phyloP scores from a whole-genome alignment of 2,888 invertebrate species.

The Nymphalis c-album region DNA sequence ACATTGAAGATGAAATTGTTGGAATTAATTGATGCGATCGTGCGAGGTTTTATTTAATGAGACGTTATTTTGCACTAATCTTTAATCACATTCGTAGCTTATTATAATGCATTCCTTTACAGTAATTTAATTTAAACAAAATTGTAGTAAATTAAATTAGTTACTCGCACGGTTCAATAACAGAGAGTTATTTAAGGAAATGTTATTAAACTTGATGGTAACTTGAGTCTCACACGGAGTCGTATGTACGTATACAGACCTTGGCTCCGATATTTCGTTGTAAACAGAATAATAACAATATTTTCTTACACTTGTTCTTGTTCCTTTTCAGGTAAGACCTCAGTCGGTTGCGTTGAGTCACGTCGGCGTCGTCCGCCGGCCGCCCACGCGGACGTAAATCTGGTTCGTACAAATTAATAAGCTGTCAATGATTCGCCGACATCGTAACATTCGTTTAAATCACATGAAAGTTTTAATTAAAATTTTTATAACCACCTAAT shows the following conservation, averaged over 20 bases:
- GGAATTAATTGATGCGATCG: too few relatives aligned
- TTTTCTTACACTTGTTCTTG: neutral
- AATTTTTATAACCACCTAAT: slow-evolving; percentile 10
- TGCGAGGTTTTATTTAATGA: too few relatives aligned
- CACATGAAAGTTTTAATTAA: slow-evolving; percentile 15
- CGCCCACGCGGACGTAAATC: slow-evolving; percentile 4
- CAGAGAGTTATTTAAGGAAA: neutral
- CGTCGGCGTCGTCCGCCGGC: neutral
- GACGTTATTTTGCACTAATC: too few relatives aligned
- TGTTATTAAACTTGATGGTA: neutral
- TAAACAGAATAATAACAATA: slow-evolving; percentile 5
- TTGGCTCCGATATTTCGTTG: slow-evolving; percentile 5
- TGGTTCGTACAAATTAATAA: slow-evolving; percentile 10
- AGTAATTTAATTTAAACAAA: neutral
- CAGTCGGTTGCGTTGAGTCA: neutral
- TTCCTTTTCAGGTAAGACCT: slow-evolving; percentile 22
- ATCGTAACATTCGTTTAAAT: slow-evolving; percentile 12
- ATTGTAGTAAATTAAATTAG: neutral
- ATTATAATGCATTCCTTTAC: too few relatives aligned
- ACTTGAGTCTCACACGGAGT: neutral
- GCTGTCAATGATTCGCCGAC: slow-evolving; percentile 11
- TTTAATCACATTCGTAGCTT: too few relatives aligned
- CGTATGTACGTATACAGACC: neutral
- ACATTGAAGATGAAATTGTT: too few relatives aligned
- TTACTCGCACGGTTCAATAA: neutral